Conservation (phyloP, 2,113 vertebrate genomes). For the Leiothrix lutea region DNA sequence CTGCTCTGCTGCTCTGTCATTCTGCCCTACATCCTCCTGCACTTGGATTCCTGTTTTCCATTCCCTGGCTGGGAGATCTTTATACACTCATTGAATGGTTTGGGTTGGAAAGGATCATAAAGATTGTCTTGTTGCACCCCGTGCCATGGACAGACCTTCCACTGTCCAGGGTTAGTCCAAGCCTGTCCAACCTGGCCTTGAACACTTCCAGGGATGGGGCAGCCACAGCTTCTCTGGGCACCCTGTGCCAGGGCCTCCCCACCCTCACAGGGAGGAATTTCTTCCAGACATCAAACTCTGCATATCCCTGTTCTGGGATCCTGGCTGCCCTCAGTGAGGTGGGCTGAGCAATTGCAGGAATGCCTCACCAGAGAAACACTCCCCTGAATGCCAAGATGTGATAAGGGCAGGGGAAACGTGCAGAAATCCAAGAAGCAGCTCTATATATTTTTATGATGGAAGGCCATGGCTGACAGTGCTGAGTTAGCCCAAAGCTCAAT, state of each 20-base stretch:
- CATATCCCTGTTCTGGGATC: neutral
- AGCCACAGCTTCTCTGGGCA: neutral
- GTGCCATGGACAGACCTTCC: neutral
- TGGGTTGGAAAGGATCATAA: neutral
- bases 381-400: neutral
- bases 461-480: neutral
- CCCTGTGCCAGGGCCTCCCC: accelerated
- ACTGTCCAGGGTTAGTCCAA: accelerated
- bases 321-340: neutral
- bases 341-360: neutral
- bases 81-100: accelerated
- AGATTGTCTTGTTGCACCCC: accelerated
- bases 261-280: neutral
- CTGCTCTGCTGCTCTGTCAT: neutral
- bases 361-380: neutral
- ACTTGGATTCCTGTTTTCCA: accelerated
- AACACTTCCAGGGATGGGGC: neutral
- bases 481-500: constrained; percentile 4
- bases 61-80: neutral
- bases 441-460: neutral
- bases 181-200: accelerated
- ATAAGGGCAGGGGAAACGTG: neutral
- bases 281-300: neutral
- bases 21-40: neutral
- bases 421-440: neutral